A percentile compares a stretch with the other conserved stretches of the same genome.
phyloP scores from a whole-genome alignment of 2,888 invertebrate species.

The Rutpela maculata region DNA sequence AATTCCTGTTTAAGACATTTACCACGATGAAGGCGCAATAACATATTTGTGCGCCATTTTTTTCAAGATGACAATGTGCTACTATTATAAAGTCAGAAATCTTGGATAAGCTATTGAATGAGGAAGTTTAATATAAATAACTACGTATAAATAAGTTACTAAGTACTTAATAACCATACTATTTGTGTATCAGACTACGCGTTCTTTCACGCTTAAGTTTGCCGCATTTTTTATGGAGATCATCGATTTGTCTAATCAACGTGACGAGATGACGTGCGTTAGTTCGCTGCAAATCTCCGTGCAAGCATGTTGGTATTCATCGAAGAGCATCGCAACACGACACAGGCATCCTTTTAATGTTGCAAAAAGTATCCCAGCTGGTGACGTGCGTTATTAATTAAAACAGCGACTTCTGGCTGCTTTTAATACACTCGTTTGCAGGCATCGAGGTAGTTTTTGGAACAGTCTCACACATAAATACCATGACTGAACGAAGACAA shows the following conservation, averaged over 20 bases:
- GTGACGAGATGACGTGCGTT: conserved; percentile 27
- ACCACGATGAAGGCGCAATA: no score
- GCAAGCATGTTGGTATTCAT: conserved; percentile 27
- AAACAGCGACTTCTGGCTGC: conserved; percentile 20
- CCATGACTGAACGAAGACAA: conserved; percentile 21
- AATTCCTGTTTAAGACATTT: no score
- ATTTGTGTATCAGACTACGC: no score
- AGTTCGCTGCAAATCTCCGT: conserved; percentile 10
- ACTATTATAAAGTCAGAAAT: no score
- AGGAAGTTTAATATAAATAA: no score
- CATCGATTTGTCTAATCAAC: conserved; percentile 35
- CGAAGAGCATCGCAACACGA: conserved; percentile 24
- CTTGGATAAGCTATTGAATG: no score
- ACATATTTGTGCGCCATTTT: no score
- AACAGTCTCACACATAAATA: conserved; percentile 15
- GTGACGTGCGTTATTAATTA: conserved; percentile 30
- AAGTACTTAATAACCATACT: no score
- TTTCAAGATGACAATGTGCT: no score
- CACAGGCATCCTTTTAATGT: conserved; percentile 31
- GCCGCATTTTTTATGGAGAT: conserved; percentile 9
- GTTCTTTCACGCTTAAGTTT: background rate
- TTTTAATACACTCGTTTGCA: conserved; percentile 4
- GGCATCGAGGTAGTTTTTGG: conserved; percentile 10
- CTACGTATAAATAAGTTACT: no score
- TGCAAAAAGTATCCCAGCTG: conserved; percentile 32